Conservation (phyloP, 2,888 invertebrate species). For the Germaria angustata region DNA sequence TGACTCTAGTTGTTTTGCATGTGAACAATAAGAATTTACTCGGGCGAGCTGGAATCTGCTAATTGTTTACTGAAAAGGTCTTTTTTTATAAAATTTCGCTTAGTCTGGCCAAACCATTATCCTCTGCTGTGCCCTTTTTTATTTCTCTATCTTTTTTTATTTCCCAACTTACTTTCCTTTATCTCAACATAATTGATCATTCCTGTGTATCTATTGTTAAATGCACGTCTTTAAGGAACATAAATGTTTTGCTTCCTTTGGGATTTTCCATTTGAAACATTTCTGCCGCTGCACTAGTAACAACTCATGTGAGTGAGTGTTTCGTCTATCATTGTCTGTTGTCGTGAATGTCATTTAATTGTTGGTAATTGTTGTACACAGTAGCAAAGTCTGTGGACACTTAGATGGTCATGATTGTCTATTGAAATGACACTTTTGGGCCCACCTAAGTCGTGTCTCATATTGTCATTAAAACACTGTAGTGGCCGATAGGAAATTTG, state of each 20-base stretch:
- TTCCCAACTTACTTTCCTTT: conserved; percentile 2
- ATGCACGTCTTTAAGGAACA: conserved; percentile 29
- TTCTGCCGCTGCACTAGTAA: not conserved
- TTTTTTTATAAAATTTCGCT: no score
- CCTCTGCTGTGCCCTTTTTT: not conserved
- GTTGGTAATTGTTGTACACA: conserved; percentile 57
- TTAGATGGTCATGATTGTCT: conserved; percentile 55
- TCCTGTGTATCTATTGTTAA: conserved; percentile 40
- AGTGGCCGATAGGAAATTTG: conserved; percentile 35
- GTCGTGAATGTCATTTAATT: conserved; percentile 58
- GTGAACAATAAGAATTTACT: no score
- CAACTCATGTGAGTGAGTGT: not conserved
- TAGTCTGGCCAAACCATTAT: not conserved
- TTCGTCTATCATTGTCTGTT: conserved; percentile 4
- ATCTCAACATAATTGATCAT: conserved; percentile 50
- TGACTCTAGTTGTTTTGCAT: no score
- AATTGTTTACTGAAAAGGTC: no score
- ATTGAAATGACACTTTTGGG: conserved; percentile 57
- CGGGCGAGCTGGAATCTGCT: no score
- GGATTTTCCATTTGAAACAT: conserved; percentile 40
- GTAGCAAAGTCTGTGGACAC: conserved; percentile 60
- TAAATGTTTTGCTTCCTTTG: conserved; percentile 44
- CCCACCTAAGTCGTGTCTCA: conserved; percentile 56
- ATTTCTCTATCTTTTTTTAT: not conserved
- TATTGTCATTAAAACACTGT: not conserved